Evolutionary conservation across 2,797 vertebrate genomes (phyloP).

Genomic region (Sebastolobus altivelis): DNA sequence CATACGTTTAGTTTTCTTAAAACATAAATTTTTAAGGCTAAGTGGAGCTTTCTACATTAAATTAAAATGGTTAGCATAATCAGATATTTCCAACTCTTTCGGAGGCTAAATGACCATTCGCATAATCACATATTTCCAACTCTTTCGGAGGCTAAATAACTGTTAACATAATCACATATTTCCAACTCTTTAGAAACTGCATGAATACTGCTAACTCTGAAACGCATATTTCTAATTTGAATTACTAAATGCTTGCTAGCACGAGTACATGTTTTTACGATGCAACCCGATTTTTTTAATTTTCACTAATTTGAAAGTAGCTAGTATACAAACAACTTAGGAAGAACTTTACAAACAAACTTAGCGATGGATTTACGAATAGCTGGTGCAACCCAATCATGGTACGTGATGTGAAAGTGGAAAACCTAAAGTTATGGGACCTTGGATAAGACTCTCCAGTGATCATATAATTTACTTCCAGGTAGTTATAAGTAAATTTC

Average conservation of each 20-base stretch:
- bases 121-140: too few species aligned
- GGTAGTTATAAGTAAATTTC: neutral
- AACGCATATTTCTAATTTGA: neutral
- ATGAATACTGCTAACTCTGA: neutral
- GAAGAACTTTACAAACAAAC: neutral
- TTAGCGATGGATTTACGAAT: constrained; percentile 6
- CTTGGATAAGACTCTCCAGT: neutral
- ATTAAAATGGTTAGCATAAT: neutral
- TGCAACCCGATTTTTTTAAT: neutral
- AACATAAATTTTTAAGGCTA: neutral
- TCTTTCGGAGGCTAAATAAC: too few species aligned
- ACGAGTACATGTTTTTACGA: neutral
- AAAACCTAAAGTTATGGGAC: neutral
- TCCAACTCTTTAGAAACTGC: neutral
- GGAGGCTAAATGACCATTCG: too few species aligned
- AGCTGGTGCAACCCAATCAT: constrained; percentile 18
- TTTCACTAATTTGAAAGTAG: neutral
- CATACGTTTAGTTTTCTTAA: neutral
- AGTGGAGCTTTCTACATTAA: neutral
- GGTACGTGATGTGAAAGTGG: constrained; percentile 1
- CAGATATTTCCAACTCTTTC: too few species aligned
- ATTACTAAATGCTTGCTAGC: neutral
- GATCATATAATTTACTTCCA: neutral
- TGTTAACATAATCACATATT: too few species aligned
- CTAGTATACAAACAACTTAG: neutral